Evolutionary conservation across 2,888 invertebrate genomes (phyloP).

Genomic region (Horisme vitalbata): DNA sequence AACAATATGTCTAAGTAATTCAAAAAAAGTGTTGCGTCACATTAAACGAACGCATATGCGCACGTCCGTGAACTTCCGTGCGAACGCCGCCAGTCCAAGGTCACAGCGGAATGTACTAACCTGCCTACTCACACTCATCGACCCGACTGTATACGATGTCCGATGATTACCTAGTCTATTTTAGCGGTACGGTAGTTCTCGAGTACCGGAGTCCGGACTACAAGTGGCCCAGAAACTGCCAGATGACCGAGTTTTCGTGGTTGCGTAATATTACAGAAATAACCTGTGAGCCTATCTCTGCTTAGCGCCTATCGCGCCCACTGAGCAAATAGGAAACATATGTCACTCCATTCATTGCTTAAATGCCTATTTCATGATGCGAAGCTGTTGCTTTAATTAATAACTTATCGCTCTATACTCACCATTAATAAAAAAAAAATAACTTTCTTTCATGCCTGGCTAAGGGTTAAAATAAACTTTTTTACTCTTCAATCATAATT

Average conservation of each 20-base stretch:
- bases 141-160: slow-evolving; percentile 56
- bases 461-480: too few species aligned
- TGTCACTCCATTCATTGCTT: slow-evolving; percentile 30
- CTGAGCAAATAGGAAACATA: slow-evolving; percentile 32
- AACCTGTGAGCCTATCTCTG: slow-evolving; percentile 39
- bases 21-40: slow-evolving; percentile 36
- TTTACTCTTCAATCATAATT: too few species aligned
- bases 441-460: too few species aligned
- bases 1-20: slow-evolving; percentile 26
- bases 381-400: slow-evolving; percentile 15
- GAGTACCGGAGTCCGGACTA: slow-evolving; percentile 52
- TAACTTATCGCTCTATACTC: too few species aligned
- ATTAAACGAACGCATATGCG: slow-evolving; percentile 37
- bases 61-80: slow-evolving; percentile 77
- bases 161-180: slow-evolving; percentile 64
- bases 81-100: slow-evolving; percentile 68
- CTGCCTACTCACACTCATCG: slow-evolving; percentile 54
- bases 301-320: slow-evolving; percentile 37
- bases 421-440: too few species aligned
- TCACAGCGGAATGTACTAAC: slow-evolving; percentile 49
- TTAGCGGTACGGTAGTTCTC: slow-evolving; percentile 52
- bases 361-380: slow-evolving; percentile 23
- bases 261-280: slow-evolving; percentile 68
- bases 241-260: slow-evolving; percentile 71
- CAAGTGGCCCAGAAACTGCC: slow-evolving; percentile 54